Conservation (phyloP, 2,888 invertebrate genomes). For the Lottia gigantea region DNA sequence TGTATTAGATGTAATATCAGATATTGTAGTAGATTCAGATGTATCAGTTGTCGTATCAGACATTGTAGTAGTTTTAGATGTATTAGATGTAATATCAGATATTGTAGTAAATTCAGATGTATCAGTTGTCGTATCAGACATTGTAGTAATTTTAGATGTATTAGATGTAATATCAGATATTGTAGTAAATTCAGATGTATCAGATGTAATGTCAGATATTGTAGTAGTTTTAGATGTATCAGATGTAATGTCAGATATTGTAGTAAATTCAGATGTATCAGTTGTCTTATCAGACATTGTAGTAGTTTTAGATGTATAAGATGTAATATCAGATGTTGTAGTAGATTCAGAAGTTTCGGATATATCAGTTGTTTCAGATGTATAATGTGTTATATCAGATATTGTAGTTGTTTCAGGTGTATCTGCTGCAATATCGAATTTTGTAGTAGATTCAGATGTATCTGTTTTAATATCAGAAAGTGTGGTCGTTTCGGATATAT, state of each 20-base stretch:
- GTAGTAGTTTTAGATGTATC: background rate
- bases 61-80: too few species aligned
- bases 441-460: background rate
- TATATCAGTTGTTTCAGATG: background rate
- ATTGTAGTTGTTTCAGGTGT: background rate
- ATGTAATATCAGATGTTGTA: background rate
- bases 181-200: background rate
- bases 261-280: background rate
- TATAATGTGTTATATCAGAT: background rate
- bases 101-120: too few species aligned
- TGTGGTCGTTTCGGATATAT: background rate
- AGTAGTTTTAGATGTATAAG: background rate
- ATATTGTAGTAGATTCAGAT: too few species aligned
- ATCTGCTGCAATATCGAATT: background rate
- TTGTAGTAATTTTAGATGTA: background rate
- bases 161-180: background rate
- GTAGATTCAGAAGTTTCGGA: background rate
- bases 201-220: background rate
- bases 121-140: background rate
- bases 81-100: too few species aligned
- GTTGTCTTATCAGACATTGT: background rate
- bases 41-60: too few species aligned
- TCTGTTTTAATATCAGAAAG: background rate
- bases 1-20: background rate
- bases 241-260: background rate